Conservation (phyloP, 1,140 invertebrate genomes). For the Camponotus floridanus region DNA sequence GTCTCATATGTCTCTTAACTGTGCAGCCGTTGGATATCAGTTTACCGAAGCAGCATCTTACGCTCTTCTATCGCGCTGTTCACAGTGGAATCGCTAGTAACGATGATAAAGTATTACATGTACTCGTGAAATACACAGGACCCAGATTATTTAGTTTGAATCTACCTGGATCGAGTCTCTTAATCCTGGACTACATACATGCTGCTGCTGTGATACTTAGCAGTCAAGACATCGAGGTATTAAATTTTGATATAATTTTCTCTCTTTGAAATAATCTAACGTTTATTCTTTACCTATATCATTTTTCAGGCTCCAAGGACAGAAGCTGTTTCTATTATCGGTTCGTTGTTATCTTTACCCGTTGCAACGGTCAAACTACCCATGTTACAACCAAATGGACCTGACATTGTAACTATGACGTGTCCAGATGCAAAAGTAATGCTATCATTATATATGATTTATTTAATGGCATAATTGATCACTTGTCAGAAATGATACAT, state of each 20-base stretch:
- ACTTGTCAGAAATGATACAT: background rate
- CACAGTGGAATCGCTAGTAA: slow-evolving; percentile 91
- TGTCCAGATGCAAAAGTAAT: slow-evolving; percentile 93
- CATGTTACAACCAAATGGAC: slow-evolving; percentile 92
- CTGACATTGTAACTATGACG: slow-evolving; percentile 89
- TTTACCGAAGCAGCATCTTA: slow-evolving; percentile 90
- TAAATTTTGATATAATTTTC: slow-evolving; percentile 16
- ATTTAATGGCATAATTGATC: slow-evolving; percentile 16
- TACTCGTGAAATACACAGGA: slow-evolving; percentile 90
- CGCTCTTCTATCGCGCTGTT: slow-evolving; percentile 95
- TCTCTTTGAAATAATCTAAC: slow-evolving; percentile 9
- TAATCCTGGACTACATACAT: slow-evolving; percentile 96
- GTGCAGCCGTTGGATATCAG: slow-evolving; percentile 87
- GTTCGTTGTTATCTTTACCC: slow-evolving; percentile 94
- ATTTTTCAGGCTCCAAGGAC: slow-evolving; percentile 91
- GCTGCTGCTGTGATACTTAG: slow-evolving; percentile 95
- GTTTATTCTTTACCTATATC: slow-evolving; percentile 10
- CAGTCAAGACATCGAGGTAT: slow-evolving; percentile 91
- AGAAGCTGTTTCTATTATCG: slow-evolving; percentile 97
- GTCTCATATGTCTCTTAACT: slow-evolving; percentile 90
- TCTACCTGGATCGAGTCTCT: slow-evolving; percentile 94
- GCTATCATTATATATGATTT: background rate
- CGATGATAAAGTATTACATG: slow-evolving; percentile 87
- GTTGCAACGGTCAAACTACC: slow-evolving; percentile 91
- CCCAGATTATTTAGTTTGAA: slow-evolving; percentile 95